A percentile compares a stretch with the other conserved stretches of the same genome.
Evolutionary conservation across 2,113 vertebrate species (phyloP).

Genomic region (Mobula hypostoma): DNA sequence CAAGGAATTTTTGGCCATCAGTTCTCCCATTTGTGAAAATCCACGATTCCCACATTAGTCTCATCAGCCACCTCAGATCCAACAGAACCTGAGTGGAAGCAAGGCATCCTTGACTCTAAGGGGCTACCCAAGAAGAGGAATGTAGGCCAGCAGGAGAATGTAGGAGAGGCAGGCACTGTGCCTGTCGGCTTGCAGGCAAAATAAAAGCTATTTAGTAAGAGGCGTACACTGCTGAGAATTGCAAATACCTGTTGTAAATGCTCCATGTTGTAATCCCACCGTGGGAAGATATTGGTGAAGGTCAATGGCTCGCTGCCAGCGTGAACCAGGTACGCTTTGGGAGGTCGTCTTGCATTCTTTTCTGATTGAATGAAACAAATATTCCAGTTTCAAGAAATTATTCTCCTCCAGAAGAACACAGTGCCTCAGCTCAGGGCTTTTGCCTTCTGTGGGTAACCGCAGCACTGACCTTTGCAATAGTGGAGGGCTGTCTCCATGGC

Average conservation of each 20-base stretch:
- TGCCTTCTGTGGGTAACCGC: background rate
- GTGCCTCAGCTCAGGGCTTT: background rate
- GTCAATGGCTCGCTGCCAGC: constrained; percentile 62
- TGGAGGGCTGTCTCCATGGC: constrained; percentile 62
- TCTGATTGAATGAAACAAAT: constrained; percentile 46
- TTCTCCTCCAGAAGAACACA: too few species aligned
- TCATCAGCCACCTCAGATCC: too few species aligned
- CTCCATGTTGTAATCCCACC: constrained; percentile 55
- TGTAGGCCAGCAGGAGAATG: too few species aligned
- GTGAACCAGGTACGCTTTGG: constrained; percentile 57
- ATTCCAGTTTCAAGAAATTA: background rate
- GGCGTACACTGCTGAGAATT: too few species aligned
- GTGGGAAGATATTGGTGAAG: constrained; percentile 68
- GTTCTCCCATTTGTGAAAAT: too few species aligned
- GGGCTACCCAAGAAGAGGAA: background rate
- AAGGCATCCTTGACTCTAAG: too few species aligned
- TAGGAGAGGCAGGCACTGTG: too few species aligned
- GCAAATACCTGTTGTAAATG: constrained; percentile 38
- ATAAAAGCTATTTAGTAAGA: too few species aligned
- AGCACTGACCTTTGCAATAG: constrained; percentile 61
- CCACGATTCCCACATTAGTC: too few species aligned
- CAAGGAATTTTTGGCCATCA: background rate
- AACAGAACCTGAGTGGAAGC: too few species aligned
- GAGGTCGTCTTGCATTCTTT: constrained; percentile 58
- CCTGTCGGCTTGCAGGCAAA: too few species aligned